Evolutionary conservation across 2,888 invertebrate genomes (phyloP).

Genomic region (Penaeus monodon): DNA sequence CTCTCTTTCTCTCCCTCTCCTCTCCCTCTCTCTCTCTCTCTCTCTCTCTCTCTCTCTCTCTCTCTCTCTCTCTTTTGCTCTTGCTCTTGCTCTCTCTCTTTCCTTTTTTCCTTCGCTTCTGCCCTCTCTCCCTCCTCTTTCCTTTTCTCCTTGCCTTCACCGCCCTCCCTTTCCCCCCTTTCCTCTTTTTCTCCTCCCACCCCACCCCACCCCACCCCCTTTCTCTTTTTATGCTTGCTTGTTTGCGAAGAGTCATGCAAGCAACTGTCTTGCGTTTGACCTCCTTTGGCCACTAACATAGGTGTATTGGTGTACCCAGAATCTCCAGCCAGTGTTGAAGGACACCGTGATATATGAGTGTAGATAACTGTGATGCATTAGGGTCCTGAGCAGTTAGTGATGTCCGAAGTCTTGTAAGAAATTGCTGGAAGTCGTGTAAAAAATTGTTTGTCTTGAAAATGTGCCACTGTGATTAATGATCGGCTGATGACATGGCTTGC

Average conservation of each 20-base stretch:
- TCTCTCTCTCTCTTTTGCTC: neutral
- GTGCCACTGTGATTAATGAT: too few species aligned
- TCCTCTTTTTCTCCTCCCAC: neutral
- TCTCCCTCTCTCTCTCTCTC: neutral
- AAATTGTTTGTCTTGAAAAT: too few species aligned
- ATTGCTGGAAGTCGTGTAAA: too few species aligned
- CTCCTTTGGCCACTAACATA: too few species aligned
- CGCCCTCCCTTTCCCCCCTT: neutral
- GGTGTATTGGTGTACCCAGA: too few species aligned
- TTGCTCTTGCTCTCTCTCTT: neutral
- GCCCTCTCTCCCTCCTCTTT: neutral
- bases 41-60: neutral
- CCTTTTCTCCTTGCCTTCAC: neutral
- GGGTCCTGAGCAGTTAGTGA: too few species aligned
- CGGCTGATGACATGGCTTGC: too few species aligned
- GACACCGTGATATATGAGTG: too few species aligned
- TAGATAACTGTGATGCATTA: too few species aligned
- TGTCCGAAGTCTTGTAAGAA: too few species aligned
- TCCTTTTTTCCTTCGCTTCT: neutral
- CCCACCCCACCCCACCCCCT: neutral
- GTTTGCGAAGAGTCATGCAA: neutral
- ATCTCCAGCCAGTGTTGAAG: too few species aligned
- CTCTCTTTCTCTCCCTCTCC: constrained; percentile 11
- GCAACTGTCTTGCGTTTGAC: too few species aligned
- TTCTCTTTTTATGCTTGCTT: neutral